Conservation (phyloP, 2,888 invertebrate genomes). For the Cheilosia soror region DNA sequence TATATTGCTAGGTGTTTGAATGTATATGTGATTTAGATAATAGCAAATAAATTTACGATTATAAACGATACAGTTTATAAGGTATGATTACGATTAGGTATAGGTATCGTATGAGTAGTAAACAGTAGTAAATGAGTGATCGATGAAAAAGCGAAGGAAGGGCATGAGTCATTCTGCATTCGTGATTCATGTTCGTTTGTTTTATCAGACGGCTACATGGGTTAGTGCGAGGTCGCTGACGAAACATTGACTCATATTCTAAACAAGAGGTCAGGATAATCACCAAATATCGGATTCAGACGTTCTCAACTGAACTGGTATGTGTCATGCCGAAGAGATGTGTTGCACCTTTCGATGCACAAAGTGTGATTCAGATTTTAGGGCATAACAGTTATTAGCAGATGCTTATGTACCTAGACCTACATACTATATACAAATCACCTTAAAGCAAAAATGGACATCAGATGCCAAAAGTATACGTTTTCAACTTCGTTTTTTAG, state of each 20-base stretch:
- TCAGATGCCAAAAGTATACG: too few species aligned
- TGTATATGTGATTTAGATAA: slow-evolving; percentile 62
- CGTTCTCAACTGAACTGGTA: slow-evolving; percentile 34
- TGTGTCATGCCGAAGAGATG: slow-evolving; percentile 48
- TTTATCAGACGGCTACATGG: slow-evolving; percentile 52
- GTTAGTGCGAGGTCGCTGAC: slow-evolving; percentile 45
- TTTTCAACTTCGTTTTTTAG: too few species aligned
- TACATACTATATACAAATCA: too few species aligned
- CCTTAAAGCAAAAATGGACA: too few species aligned
- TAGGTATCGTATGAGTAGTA: slow-evolving; percentile 14
- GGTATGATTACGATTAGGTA: too few species aligned
- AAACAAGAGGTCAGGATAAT: slow-evolving; percentile 59
- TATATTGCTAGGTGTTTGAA: slow-evolving; percentile 56
- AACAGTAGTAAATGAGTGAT: slow-evolving; percentile 30
- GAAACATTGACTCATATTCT: slow-evolving; percentile 64
- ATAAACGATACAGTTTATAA: slow-evolving; percentile 1
- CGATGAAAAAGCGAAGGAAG: slow-evolving; percentile 38
- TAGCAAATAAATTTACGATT: slow-evolving; percentile 44
- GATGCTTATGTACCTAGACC: too few species aligned
- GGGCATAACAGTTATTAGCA: too few species aligned
- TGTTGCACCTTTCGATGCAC: background rate
- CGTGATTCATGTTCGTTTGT: slow-evolving; percentile 56
- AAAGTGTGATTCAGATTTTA: too few species aligned
- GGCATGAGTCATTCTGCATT: slow-evolving; percentile 48
- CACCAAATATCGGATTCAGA: slow-evolving; percentile 14